Evolutionary conservation across 1,140 invertebrate species (phyloP).

Genomic region (Plectrocnemia conspersa): DNA sequence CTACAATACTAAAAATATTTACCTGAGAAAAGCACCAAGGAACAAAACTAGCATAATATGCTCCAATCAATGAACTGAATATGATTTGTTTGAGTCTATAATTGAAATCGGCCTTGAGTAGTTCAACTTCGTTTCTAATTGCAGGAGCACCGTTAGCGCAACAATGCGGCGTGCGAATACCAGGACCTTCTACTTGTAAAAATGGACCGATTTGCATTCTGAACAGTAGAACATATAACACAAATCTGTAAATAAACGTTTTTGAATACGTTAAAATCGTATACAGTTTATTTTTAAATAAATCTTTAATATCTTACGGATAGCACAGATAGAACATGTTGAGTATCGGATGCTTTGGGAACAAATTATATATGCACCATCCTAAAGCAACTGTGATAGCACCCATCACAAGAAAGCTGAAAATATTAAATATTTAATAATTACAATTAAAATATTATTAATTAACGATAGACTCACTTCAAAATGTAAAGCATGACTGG

Average conservation of each 20-base stretch:
- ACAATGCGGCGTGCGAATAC: constrained; percentile 58
- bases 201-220: constrained; percentile 68
- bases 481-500: constrained; percentile 43
- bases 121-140: constrained; percentile 81
- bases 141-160: constrained; percentile 64
- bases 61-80: constrained; percentile 83
- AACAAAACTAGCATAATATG: constrained; percentile 87
- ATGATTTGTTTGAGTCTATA: constrained; percentile 81
- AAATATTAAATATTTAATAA: constrained; percentile 36
- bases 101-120: constrained; percentile 82
- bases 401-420: constrained; percentile 53
- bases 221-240: constrained; percentile 78
- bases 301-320: constrained; percentile 67
- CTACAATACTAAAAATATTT: constrained; percentile 20
- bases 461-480: constrained; percentile 38
- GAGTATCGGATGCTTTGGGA: constrained; percentile 64
- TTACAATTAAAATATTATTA: constrained; percentile 7
- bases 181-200: constrained; percentile 56
- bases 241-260: background rate
- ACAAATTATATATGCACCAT: constrained; percentile 70
- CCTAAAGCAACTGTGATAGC: constrained; percentile 50
- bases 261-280: constrained; percentile 1
- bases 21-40: constrained; percentile 86
- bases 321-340: constrained; percentile 80
- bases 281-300: constrained; percentile 1